A percentile compares a stretch with the other conserved stretches of the same genome.
These are phyloP conservation scores for Coenonympha arcania DNA, from an alignment of 2,888 invertebrate species.

Conservation along the genomic window DNA sequence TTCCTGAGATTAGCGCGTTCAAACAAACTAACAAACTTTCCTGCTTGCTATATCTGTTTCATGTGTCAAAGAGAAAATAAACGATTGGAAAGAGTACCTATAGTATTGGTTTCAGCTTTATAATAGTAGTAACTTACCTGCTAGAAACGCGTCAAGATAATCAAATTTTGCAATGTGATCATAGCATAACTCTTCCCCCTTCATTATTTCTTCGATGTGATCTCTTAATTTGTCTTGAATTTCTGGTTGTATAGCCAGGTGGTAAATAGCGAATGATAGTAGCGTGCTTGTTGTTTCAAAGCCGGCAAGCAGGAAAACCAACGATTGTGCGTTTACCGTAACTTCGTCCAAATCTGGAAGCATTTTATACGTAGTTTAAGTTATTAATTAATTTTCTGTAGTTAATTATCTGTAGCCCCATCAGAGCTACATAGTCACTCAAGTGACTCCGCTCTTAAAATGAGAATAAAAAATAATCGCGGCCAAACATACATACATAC, in stretches of 20 bases:
- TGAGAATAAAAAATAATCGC: too few relatives aligned
- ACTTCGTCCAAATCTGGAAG: slow-evolving; percentile 68
- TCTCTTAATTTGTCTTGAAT: slow-evolving; percentile 61
- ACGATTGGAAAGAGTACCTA: background rate
- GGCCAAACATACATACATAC: too few relatives aligned
- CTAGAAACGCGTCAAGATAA: slow-evolving; percentile 57
- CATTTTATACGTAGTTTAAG: too few relatives aligned
- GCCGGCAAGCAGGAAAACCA: slow-evolving; percentile 75
- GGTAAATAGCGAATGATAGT: slow-evolving; percentile 71
- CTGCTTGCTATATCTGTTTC: too few relatives aligned
- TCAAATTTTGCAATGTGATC: slow-evolving; percentile 50
- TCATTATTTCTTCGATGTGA: slow-evolving; percentile 53
- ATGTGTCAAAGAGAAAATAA: too few relatives aligned
- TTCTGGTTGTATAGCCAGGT: slow-evolving; percentile 63
- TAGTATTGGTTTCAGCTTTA: background rate
- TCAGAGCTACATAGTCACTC: too few relatives aligned
- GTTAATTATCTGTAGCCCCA: too few relatives aligned
- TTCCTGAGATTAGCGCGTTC: too few relatives aligned
- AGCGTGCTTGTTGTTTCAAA: slow-evolving; percentile 76
- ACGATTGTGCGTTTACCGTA: slow-evolving; percentile 72
- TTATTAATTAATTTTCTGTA: too few relatives aligned
- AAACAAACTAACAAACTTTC: too few relatives aligned
- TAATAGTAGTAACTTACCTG: slow-evolving; percentile 44
- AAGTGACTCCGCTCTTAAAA: too few relatives aligned
- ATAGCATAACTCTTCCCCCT: slow-evolving; percentile 54